A percentile compares a stretch with the other conserved stretches of the same genome.
Conservation (phyloP, 2,797 vertebrate genomes). For the Acrocephalus scirpaceus region DNA sequence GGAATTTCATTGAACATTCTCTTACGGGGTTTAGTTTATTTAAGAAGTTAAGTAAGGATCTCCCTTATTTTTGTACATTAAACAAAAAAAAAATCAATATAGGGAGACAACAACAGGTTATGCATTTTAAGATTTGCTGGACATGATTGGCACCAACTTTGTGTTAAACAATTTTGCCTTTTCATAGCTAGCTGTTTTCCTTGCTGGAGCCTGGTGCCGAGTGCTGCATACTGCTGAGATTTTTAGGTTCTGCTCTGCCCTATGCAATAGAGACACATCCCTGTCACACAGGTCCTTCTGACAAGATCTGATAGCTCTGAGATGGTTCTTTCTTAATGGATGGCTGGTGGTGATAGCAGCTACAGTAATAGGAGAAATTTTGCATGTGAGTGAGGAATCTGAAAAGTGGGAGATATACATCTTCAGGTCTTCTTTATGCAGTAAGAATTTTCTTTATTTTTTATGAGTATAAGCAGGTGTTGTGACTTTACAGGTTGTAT, state of each 20-base stretch:
- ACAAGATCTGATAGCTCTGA: background rate
- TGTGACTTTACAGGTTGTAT: background rate
- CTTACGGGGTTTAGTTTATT: background rate
- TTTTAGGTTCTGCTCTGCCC: background rate
- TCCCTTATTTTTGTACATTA: background rate
- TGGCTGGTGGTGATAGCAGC: background rate
- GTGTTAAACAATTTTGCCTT: background rate
- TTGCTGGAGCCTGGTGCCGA: background rate
- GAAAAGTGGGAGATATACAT: background rate
- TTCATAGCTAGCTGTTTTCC: background rate
- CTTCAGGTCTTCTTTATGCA: background rate
- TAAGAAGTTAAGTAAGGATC: background rate
- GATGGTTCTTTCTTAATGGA: background rate
- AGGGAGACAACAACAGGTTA: background rate
- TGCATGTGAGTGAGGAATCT: background rate
- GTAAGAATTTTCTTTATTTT: background rate
- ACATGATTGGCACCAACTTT: fast-evolving
- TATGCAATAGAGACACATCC: background rate
- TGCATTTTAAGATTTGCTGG: background rate
- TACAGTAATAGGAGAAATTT: background rate
- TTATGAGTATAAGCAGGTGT: background rate
- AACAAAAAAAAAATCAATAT: background rate
- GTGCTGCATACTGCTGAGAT: background rate
- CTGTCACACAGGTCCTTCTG: background rate
- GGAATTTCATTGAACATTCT: background rate